Conservation (phyloP, 2,113 vertebrate species). For the Microcebus ravelobensis region DNA sequence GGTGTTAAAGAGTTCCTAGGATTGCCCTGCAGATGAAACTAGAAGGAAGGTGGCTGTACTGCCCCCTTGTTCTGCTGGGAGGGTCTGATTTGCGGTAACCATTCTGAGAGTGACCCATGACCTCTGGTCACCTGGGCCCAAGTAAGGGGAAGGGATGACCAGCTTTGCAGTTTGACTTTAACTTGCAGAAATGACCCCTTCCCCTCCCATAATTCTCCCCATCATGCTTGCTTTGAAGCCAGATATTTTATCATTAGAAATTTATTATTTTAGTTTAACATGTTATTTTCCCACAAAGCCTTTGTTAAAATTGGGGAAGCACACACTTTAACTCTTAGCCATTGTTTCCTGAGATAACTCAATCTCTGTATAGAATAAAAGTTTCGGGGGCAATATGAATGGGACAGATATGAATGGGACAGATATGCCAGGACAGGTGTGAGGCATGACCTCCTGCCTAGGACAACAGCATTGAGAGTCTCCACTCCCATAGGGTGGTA, state of each 20-base stretch:
- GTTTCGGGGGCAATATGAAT: background rate
- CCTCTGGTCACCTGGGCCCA: background rate
- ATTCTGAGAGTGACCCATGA: background rate
- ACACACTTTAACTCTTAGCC: background rate
- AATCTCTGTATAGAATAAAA: background rate
- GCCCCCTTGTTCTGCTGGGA: background rate
- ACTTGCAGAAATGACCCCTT: background rate
- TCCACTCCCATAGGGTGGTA: background rate
- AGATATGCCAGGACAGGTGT: background rate
- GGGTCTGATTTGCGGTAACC: background rate
- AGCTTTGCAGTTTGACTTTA: background rate
- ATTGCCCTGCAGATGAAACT: background rate
- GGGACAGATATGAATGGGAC: background rate
- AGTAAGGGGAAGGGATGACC: background rate
- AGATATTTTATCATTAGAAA: background rate
- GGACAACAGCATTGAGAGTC: background rate
- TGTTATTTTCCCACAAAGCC: background rate
- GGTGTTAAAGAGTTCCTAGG: too few relatives aligned
- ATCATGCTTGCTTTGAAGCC: background rate
- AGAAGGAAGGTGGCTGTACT: accelerated
- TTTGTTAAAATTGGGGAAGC: background rate
- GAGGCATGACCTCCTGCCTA: background rate
- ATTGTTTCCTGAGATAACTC: background rate
- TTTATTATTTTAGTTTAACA: background rate
- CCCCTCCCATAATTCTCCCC: background rate